phyloP scores from a whole-genome alignment of 2,888 invertebrate genomes.

The Athetis lepigone region DNA sequence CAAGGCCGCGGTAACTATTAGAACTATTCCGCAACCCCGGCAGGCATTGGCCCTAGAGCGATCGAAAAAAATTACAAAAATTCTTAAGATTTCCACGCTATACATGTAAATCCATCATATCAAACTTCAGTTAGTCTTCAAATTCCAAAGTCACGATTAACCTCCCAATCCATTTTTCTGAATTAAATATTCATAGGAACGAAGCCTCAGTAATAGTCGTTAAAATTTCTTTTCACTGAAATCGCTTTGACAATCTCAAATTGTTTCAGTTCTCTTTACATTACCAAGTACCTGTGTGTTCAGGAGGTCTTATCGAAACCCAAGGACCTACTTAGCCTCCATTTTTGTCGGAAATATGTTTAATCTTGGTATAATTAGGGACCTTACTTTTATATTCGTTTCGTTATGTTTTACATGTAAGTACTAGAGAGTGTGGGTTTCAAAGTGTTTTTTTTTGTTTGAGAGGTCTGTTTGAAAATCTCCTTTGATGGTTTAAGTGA shows the following conservation, averaged over 20 bases:
- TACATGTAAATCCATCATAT: too few relatives aligned
- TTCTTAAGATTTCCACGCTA: too few relatives aligned
- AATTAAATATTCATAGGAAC: conserved; percentile 17
- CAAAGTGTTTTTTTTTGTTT: too few relatives aligned
- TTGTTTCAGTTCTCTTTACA: conserved; percentile 18
- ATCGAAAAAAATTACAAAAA: too few relatives aligned
- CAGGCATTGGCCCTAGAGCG: too few relatives aligned
- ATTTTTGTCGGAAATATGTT: conserved; percentile 22
- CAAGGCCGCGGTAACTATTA: too few relatives aligned
- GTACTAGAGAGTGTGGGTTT: too few relatives aligned
- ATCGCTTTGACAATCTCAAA: background rate
- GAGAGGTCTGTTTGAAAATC: too few relatives aligned
- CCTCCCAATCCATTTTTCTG: conserved; percentile 13
- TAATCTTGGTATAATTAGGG: conserved; percentile 17
- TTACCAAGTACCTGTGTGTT: conserved; percentile 1
- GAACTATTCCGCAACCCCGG: too few relatives aligned
- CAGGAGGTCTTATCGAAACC: background rate
- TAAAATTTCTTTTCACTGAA: conserved; percentile 10
- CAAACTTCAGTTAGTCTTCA: conserved; percentile 6
- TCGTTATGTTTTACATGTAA: background rate
- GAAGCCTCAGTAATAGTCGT: conserved; percentile 3
- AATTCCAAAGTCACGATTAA: conserved; percentile 5
- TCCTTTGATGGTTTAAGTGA: too few relatives aligned
- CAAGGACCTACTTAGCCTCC: background rate
- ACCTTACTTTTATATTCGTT: background rate